Evolutionary conservation across 2,888 invertebrate species (phyloP).

Genomic region (Tetropium fuscum): DNA sequence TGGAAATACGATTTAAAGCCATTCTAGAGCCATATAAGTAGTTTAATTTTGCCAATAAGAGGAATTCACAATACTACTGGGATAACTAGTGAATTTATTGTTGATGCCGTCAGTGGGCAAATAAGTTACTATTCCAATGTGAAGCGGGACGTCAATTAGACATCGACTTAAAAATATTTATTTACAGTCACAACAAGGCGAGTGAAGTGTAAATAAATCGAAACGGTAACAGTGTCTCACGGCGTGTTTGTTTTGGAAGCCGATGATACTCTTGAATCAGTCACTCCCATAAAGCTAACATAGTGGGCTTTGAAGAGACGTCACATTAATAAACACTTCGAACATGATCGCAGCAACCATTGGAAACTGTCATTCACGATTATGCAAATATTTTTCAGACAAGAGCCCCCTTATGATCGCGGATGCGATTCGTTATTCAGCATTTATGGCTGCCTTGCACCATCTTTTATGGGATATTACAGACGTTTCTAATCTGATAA

Average conservation of each 20-base stretch:
- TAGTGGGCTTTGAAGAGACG: conserved; percentile 45
- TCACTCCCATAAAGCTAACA: conserved; percentile 49
- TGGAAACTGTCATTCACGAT: conserved; percentile 58
- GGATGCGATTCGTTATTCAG: conserved; percentile 40
- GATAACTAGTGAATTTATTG: too few relatives aligned
- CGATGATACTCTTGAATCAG: conserved; percentile 44
- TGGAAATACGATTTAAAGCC: too few relatives aligned
- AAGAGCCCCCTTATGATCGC: conserved; percentile 45
- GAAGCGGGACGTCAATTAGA: neutral
- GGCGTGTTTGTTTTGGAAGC: conserved; percentile 46
- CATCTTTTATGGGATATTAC: conserved; percentile 39
- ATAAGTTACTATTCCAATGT: too few relatives aligned
- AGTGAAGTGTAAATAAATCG: conserved; percentile 25
- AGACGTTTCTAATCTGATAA: conserved; percentile 54
- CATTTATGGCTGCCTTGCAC: conserved; percentile 31
- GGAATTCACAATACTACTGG: too few relatives aligned
- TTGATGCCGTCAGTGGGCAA: neutral
- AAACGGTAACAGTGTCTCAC: conserved; percentile 37
- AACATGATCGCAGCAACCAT: conserved; percentile 51
- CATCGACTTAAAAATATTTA: conserved; percentile 16
- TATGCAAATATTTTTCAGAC: conserved; percentile 54
- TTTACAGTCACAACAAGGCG: conserved; percentile 16
- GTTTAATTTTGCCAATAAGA: too few relatives aligned
- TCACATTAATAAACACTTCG: conserved; percentile 54
- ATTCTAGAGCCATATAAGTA: too few relatives aligned